These are phyloP conservation scores for Acrobasis suavella DNA, from an alignment of 2,888 invertebrate genomes.

Conservation along the genomic window DNA sequence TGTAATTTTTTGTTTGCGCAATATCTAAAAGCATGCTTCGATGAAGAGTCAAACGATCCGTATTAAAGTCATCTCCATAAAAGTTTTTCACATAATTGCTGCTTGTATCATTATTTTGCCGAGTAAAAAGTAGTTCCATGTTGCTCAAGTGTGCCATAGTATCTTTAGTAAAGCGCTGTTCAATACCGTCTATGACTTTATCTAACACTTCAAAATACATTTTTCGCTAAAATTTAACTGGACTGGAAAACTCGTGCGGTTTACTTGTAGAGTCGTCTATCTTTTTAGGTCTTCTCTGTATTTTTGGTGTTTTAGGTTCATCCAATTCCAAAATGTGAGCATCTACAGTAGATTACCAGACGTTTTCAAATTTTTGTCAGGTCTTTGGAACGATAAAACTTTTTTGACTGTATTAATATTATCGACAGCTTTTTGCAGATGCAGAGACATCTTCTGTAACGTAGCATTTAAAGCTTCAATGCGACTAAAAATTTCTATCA, in stretches of 20 bases:
- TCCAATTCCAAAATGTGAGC: background rate
- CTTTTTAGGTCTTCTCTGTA: background rate
- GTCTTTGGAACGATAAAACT: background rate
- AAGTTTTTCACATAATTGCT: constrained; percentile 11
- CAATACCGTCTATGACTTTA: constrained; percentile 9
- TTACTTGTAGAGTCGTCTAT: background rate
- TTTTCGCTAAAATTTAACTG: background rate
- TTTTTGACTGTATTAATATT: background rate
- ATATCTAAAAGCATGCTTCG: constrained; percentile 24
- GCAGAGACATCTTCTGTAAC: too few relatives aligned
- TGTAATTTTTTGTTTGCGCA: constrained; percentile 16
- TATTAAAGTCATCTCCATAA: constrained; percentile 23
- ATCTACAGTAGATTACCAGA: background rate
- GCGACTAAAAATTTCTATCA: too few relatives aligned
- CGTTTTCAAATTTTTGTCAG: background rate
- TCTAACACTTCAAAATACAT: constrained; percentile 5
- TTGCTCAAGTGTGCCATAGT: constrained; percentile 11
- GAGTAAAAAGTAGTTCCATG: constrained; percentile 7
- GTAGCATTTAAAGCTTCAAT: too few relatives aligned
- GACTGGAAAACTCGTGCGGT: background rate
- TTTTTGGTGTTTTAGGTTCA: constrained; percentile 1
- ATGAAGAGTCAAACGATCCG: constrained; percentile 23
- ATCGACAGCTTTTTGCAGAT: too few relatives aligned
- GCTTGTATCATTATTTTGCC: constrained; percentile 11
- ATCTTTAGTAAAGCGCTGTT: constrained; percentile 15